A percentile compares a stretch with the other conserved stretches of the same genome.
phyloP scores from a whole-genome alignment of 92 coral and sea anemone species.

The Epizoanthus scotinus region DNA sequence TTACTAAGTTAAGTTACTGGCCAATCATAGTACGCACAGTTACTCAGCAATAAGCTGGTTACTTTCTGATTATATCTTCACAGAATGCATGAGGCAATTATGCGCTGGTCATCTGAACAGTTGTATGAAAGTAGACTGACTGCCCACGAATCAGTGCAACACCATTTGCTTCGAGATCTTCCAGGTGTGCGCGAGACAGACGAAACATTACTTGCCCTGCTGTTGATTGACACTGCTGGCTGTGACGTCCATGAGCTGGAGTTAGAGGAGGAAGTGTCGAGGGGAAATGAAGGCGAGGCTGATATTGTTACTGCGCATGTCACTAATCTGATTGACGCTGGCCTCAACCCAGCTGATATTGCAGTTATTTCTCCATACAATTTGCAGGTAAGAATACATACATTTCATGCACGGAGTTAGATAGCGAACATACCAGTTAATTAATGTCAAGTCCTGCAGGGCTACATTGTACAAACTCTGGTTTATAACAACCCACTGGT shows the following conservation, averaged over 20 bases:
- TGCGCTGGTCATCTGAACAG: slow-evolving; percentile 92
- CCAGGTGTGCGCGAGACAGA: slow-evolving; percentile 83
- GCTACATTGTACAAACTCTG: no score
- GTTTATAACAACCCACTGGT: no score
- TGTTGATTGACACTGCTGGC: slow-evolving; percentile 98
- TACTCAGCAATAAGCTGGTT: no score
- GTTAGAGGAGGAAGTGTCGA: slow-evolving; percentile 86
- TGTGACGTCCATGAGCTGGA: slow-evolving; percentile 88
- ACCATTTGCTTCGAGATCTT: slow-evolving; percentile 79
- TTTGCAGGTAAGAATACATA: slow-evolving; percentile 68
- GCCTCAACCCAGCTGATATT: slow-evolving; percentile 79
- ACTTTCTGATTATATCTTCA: neutral
- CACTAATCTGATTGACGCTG: slow-evolving; percentile 80
- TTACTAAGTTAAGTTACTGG: no score
- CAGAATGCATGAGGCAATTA: slow-evolving; percentile 94
- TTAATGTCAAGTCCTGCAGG: no score
- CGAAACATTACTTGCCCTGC: slow-evolving; percentile 75
- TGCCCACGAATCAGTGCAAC: slow-evolving; percentile 80
- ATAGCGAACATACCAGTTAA: no score
- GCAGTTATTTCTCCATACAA: slow-evolving; percentile 97
- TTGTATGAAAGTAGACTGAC: slow-evolving; percentile 78
- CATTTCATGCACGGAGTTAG: no score
- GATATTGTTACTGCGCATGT: slow-evolving; percentile 93
- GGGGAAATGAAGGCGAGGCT: slow-evolving; percentile 98
- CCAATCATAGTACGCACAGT: no score